Evolutionary conservation across 2,888 invertebrate genomes (phyloP), one percentile per base, ranked within the genome.

Genomic region (Helleia helle): DNA sequence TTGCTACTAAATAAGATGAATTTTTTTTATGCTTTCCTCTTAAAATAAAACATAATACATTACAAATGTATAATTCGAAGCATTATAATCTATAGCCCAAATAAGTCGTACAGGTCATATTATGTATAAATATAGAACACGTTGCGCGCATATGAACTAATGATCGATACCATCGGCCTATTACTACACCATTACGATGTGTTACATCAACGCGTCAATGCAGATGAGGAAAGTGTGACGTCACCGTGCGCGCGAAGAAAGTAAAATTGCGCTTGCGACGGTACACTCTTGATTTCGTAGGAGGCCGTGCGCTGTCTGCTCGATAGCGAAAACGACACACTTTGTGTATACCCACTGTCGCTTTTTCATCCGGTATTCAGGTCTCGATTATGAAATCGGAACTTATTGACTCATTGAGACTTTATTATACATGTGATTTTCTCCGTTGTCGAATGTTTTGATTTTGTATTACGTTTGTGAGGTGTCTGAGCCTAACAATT

Each of bases 311-410:
- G 51, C 76, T 76, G 55, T 81, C 79, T 81, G 75, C 59, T 47
- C 68, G 83, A 83, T 79, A 83, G 83, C 76, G 81, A 81, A 80
- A 83, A 77, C 67, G 75, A 69, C 81, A 77, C 64, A 74, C 77
- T 74, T 72, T 52, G 65, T 65, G 63, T 61, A n/a, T n/a, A 59
- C 58, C 58, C 59, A 59, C 71, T 71, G 68, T 71, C 67, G 65
- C 71, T 76, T 71, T 72, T 77, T 67, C 65, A 71, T 72, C 66
- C 62, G 74, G 71, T 72, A 79, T 76, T 73, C 70, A 71, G 72
- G 72, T 71, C 71, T 71, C 60, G 65, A 67, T 79, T 75, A 76
- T 71, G 72, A 77, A 75, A 79, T 69, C 65, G 68, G 69, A 71
- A 68, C 65, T 58, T 64, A 71, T 75, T 73, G 70, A 74, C 68